phyloP scores from a whole-genome alignment of 92 coral and sea anemone genomes.

The Isaurus tuberculatus region DNA sequence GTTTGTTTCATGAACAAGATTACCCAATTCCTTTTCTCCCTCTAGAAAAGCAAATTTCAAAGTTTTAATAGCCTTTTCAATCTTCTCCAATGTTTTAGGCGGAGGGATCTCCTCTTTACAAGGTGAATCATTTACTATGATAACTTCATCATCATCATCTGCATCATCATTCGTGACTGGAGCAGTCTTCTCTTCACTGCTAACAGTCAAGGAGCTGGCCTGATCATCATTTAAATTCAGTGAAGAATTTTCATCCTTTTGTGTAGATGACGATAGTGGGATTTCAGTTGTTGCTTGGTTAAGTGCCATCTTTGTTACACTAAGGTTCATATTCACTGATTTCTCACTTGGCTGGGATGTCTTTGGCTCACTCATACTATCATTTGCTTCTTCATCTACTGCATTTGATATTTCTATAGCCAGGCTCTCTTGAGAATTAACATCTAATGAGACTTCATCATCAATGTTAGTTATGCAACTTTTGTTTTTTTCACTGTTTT shows the following conservation, averaged over 20 bases:
- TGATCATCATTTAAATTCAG: neutral
- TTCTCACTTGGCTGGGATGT: neutral
- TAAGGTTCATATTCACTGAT: neutral
- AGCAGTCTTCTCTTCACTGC: neutral
- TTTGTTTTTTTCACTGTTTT: neutral
- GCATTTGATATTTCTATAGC: neutral
- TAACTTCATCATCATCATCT: constrained; percentile 18
- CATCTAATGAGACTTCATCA: constrained; percentile 9
- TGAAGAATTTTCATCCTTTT: neutral
- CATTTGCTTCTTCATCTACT: neutral
- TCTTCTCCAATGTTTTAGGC: constrained; percentile 9
- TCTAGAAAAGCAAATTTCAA: constrained; percentile 14
- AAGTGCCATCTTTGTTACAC: neutral
- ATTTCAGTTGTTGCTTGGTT: neutral
- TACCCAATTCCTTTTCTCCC: constrained; percentile 17
- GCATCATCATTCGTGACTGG: neutral
- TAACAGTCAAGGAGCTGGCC: neutral
- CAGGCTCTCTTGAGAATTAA: constrained; percentile 34
- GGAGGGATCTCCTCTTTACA: neutral
- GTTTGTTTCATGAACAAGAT: neutral
- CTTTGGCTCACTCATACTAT: neutral
- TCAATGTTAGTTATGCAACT: neutral
- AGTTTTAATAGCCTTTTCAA: constrained; percentile 14
- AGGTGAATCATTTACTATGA: constrained; percentile 29
- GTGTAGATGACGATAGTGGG: neutral